phyloP scores from a whole-genome alignment of 2,113 vertebrate species.

The Benitochromis conjunctus region DNA sequence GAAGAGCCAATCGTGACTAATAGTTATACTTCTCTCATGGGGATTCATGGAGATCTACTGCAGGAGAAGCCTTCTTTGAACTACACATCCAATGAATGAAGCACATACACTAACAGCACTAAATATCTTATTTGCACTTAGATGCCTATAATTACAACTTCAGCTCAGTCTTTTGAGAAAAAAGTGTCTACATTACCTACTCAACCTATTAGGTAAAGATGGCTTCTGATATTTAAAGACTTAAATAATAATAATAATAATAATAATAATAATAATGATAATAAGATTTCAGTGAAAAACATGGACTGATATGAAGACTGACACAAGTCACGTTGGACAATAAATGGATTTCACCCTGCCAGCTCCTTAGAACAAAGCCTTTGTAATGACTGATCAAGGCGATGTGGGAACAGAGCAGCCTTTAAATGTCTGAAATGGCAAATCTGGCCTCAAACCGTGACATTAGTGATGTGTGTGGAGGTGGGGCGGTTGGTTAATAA shows the following conservation, averaged over 20 bases:
- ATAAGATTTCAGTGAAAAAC: neutral
- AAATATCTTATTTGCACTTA: neutral
- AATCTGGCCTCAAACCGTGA: neutral
- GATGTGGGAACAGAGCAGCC: neutral
- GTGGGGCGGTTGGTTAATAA: neutral
- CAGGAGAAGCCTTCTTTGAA: neutral
- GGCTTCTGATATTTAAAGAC: no score
- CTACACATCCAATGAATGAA: neutral
- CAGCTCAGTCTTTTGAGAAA: neutral
- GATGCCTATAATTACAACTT: neutral
- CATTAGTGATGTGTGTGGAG: neutral
- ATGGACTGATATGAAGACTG: neutral
- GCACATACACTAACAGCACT: neutral
- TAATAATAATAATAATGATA: neutral
- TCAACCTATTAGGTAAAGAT: neutral
- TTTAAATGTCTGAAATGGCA: neutral
- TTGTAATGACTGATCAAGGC: neutral
- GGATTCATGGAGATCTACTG: conserved; percentile 4
- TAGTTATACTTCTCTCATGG: neutral
- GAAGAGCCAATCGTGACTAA: conserved; percentile 3
- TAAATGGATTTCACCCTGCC: neutral
- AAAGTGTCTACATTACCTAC: neutral
- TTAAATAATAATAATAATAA: no score
- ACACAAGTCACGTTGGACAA: neutral
- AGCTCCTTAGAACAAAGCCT: neutral